phyloP scores from a whole-genome alignment of 2,113 vertebrate species.

The Ivindomyrus marchei region DNA sequence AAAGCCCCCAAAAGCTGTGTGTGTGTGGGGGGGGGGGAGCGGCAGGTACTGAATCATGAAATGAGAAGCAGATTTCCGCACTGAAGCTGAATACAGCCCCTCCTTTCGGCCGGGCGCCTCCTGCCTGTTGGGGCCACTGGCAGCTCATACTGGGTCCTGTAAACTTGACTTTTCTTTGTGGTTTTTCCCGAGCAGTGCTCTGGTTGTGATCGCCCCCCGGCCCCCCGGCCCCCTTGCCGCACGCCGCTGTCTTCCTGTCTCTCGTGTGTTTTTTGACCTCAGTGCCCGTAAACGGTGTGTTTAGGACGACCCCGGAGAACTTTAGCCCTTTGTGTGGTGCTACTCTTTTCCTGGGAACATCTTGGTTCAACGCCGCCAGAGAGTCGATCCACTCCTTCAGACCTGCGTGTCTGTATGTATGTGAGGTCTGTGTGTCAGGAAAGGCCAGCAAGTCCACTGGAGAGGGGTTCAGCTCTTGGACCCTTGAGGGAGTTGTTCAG shows the following conservation, averaged over 20 bases:
- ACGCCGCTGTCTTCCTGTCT: conserved; percentile 1
- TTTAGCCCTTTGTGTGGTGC: conserved; percentile 43
- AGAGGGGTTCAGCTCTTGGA: not conserved
- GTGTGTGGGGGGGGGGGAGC: conserved; percentile 30
- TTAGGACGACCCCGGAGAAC: conserved; percentile 40
- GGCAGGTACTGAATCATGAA: conserved; percentile 61
- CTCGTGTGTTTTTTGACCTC: conserved; percentile 25
- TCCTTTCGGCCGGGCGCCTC: conserved; percentile 39
- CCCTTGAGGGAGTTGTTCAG: not conserved
- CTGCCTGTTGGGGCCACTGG: not conserved
- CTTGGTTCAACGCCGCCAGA: conserved; percentile 40
- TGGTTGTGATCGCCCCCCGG: conserved; percentile 26
- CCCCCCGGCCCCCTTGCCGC: not conserved
- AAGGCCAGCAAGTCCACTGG: not conserved
- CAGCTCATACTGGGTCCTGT: conserved; percentile 32
- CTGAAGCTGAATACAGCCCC: conserved; percentile 49
- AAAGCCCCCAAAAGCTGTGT: conserved; percentile 40
- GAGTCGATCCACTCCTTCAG: conserved; percentile 28
- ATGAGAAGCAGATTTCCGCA: conserved; percentile 63
- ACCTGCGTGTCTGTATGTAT: not conserved
- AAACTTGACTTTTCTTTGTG: conserved; percentile 33
- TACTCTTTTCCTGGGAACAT: conserved; percentile 47
- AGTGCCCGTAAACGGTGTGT: conserved; percentile 42
- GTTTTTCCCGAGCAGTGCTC: conserved; percentile 31
- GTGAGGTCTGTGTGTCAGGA: not conserved